Evolutionary conservation across 2,113 vertebrate genomes (phyloP), one percentile per base, ranked within the genome.

Genomic region (Glareola pratincola): DNA sequence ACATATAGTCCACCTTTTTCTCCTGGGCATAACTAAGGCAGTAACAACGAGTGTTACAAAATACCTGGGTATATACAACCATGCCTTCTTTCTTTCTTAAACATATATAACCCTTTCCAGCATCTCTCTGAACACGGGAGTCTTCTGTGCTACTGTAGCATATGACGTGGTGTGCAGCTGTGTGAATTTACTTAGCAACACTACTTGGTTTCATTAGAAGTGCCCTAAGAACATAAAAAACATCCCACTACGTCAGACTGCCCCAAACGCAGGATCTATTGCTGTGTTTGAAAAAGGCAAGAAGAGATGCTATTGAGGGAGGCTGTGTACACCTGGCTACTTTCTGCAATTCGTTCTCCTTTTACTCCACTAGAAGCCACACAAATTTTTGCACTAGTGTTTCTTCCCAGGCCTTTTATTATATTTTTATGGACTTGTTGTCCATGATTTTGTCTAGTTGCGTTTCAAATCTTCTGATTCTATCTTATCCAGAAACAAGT

Each of bases 91-190:
- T 76, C 10, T 51, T 30, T 76, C 10, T 51, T 64, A n/a, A 87
- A 39, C 5, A 8, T 4, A 56, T 26, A 15, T 34, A 32, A 32
- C 3, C 10, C 12, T 80, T 91, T 39, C 21, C 41, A 74, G 36
- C 8, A n/a, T 51, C 27, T 64, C 22, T 36, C 5, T 3, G 43
- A 87, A 64, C 16, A 69, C 4, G 18, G 30, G 8, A 41, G 36
- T 85, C 64, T 91, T 48, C 48, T 3, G 0, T 45, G 9, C 20
- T 51, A 45, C 36, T 56, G 34, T 20, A 64, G 29, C n/a, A 19
- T 8, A 57, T 0, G 2, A 27, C 37, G 23, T 32, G 20, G 8
- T 54, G 13, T 66, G 30, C 2, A 2, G 26, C 15, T 78, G 12
- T 60, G 9, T 50, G 37, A 77, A 50, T 71, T 83, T 53, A 37